Percentiles rank a stretch among this genome's conserved stretches.
phyloP scores from a whole-genome alignment of 53 echinoderm and acorn worm genomes.

The Holothuria leucospilota region DNA sequence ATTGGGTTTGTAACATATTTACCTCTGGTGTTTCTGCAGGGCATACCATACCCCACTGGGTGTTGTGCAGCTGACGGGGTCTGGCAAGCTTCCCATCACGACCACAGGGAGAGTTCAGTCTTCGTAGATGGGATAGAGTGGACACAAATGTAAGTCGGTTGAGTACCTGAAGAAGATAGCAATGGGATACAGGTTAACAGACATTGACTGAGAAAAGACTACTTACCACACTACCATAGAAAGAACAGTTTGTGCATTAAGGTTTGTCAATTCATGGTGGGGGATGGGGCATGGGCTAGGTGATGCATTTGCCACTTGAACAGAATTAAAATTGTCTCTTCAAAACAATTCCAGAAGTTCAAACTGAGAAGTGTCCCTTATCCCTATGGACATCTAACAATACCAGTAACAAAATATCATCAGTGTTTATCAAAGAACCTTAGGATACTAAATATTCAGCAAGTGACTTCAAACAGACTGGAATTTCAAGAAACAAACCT shows the following conservation, averaged over 20 bases:
- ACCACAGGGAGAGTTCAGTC: slow-evolving; percentile 96
- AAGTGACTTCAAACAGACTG: background rate
- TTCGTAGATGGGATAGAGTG: slow-evolving; percentile 91
- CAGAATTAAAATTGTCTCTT: too few relatives aligned
- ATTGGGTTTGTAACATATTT: background rate
- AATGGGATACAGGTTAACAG: background rate
- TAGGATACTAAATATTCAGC: too few relatives aligned
- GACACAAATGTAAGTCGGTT: slow-evolving; percentile 98
- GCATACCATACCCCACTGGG: slow-evolving; percentile 99
- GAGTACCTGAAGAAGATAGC: slow-evolving; percentile 71
- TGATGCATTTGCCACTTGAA: too few relatives aligned
- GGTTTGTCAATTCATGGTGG: too few relatives aligned
- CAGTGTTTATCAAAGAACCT: background rate
- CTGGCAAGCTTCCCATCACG: slow-evolving; percentile 98
- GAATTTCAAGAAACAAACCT: slow-evolving; percentile 57
- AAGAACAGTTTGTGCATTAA: too few relatives aligned
- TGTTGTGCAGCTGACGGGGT: slow-evolving; percentile 97
- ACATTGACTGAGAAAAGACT: too few relatives aligned
- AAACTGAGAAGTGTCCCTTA: background rate
- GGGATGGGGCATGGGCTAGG: too few relatives aligned
- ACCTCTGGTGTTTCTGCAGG: slow-evolving; percentile 99
- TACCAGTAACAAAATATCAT: too few relatives aligned
- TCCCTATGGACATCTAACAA: too few relatives aligned
- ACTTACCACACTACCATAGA: too few relatives aligned
- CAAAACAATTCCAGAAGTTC: background rate